Base-by-base conservation (phyloP, 2,888 invertebrate species). In the Drymonia ruficornis region DNA sequence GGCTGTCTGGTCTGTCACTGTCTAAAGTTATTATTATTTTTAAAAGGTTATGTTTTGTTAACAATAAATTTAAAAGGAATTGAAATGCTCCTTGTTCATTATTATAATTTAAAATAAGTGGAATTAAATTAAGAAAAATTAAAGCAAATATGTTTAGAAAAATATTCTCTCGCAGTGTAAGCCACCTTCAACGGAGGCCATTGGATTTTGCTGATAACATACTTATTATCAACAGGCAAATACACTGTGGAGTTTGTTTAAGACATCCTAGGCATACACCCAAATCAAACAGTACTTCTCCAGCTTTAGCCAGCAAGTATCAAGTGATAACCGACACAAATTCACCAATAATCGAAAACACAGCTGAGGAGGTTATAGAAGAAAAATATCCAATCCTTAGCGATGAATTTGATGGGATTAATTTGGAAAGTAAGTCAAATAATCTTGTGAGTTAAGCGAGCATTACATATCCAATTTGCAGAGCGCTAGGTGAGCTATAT, bases 281-380 rank as follows among this genome's bases (percentile, higher is more conserved):
- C 45, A 89, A 88, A 66, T 55, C 82, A 80, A 84, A 85, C 67
- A 83, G 59, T 55, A 74, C 92, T 44, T 83, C 93, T 15, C 89
- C 92, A 44, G 93, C 90, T 36, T 86, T 95, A 61, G 81, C 92
- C 52, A 84, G 85, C 67, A 96, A 95, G 87, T 96, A 95, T 78
- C 94, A 95, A 87, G 83, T 95, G 61, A 96, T 96, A 81, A 93
- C 94, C 18, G 96, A 97, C 71, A 93, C 94, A 65, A 96, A 96
- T 79, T 89, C 96, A 0, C 86, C 93, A 13, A 84, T 96, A 59
- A 95, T 97, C 69, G 94, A 96, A 63, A 96, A 97, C 79, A 94
- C 96, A 18, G 94, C 94, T 51, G 97, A 96, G 70, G 96, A 96
- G 81, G 84, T 89, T 48, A 67, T 79, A 19, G 69, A 83, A 51